These are phyloP conservation scores for Rhinoderma darwinii DNA, from an alignment of 2,113 vertebrate genomes.

Conservation along the genomic window DNA sequence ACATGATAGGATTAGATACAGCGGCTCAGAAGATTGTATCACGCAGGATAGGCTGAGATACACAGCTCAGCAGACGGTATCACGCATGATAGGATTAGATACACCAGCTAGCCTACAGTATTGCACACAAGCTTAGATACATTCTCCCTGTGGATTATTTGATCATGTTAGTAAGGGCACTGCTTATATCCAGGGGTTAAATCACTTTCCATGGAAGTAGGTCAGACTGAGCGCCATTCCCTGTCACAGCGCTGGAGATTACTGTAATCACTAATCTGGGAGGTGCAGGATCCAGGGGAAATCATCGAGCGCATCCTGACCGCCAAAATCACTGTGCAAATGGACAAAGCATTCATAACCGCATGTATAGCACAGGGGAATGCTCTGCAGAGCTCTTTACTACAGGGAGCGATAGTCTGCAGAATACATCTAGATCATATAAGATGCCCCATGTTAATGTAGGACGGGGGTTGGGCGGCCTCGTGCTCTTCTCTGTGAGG, in stretches of 20 bases:
- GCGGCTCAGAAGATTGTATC: no score
- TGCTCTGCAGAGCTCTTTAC: no score
- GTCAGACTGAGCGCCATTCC: slow-evolving; percentile 1
- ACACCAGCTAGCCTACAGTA: no score
- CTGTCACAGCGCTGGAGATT: slow-evolving; percentile 18
- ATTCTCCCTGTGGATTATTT: neutral
- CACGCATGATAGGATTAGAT: neutral
- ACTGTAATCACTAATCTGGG: neutral
- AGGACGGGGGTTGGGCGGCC: no score
- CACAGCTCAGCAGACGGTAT: no score
- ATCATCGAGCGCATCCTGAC: neutral
- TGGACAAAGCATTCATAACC: neutral
- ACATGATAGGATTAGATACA: no score
- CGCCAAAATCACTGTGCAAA: neutral
- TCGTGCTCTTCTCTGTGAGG: no score
- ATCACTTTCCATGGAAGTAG: slow-evolving; percentile 14
- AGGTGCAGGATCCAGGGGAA: neutral
- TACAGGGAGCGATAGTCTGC: no score
- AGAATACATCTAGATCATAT: no score
- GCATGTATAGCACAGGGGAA: neutral
- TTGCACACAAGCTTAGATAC: neutral
- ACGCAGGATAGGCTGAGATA: no score
- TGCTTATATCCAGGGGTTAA: slow-evolving; percentile 30
- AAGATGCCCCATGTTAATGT: no score
- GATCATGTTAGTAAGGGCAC: neutral